Conservation (phyloP, 1,140 invertebrate species). For the Helicoverpa zea region DNA sequence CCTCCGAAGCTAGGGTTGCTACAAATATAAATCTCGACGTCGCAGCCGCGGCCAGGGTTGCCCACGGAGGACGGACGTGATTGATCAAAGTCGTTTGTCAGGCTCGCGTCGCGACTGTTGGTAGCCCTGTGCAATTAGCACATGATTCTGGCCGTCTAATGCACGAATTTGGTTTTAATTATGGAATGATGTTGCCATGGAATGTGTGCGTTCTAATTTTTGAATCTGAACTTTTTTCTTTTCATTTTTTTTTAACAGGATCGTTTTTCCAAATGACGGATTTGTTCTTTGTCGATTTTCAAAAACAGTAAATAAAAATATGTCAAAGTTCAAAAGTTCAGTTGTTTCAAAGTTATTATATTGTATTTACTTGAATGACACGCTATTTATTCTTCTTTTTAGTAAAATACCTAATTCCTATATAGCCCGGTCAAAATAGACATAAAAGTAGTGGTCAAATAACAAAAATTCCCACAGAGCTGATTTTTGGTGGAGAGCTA, state of each 20-base stretch:
- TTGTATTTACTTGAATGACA: too few species aligned
- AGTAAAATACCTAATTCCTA: too few species aligned
- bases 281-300: too few species aligned
- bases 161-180: conserved; percentile 78
- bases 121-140: conserved; percentile 79
- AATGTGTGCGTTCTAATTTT: conserved; percentile 37
- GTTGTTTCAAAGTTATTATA: too few species aligned
- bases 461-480: too few species aligned
- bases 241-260: background rate
- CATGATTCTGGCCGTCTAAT: conserved; percentile 79
- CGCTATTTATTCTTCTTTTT: too few species aligned
- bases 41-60: conserved; percentile 70
- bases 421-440: too few species aligned
- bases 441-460: too few species aligned
- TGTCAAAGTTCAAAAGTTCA: too few species aligned
- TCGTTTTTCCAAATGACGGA: too few species aligned
- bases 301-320: too few species aligned
- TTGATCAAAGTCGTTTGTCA: conserved; percentile 84
- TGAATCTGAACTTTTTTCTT: background rate
- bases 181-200: conserved; percentile 53
- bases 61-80: conserved; percentile 70
- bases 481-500: too few species aligned
- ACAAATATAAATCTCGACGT: conserved; percentile 73
- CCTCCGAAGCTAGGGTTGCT: conserved; percentile 68
- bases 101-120: conserved; percentile 72